Percentiles rank a stretch among this genome's conserved stretches.
Evolutionary conservation across 2,797 vertebrate species (phyloP).

Genomic region (Poeciliopsis paucimaculata): DNA sequence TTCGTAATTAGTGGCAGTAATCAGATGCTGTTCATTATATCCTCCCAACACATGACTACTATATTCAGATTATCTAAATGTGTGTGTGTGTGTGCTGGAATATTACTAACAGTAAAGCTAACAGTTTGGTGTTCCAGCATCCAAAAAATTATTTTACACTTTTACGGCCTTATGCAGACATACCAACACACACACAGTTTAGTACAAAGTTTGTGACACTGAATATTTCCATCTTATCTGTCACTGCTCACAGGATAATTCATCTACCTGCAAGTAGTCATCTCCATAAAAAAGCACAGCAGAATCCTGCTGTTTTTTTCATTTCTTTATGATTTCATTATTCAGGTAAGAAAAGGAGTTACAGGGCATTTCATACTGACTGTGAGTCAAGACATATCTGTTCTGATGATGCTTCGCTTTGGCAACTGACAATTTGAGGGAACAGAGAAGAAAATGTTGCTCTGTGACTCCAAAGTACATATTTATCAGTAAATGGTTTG

Average conservation of each 20-base stretch:
- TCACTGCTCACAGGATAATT: neutral
- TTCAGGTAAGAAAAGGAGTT: neutral
- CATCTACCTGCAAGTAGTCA: neutral
- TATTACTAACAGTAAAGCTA: neutral
- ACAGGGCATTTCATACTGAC: neutral
- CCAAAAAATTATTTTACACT: neutral
- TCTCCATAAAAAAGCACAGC: neutral
- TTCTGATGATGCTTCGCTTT: neutral
- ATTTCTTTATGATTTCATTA: neutral
- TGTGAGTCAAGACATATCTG: neutral
- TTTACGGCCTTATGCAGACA: neutral
- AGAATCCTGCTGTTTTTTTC: neutral
- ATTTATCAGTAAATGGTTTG: neutral
- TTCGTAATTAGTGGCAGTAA: constrained; percentile 92
- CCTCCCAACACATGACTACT: constrained; percentile 76
- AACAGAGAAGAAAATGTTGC: neutral
- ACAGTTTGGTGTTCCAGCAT: neutral
- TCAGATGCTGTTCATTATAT: constrained; percentile 89
- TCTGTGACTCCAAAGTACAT: neutral
- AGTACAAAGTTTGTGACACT: neutral
- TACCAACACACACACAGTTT: neutral
- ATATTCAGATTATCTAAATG: constrained; percentile 11
- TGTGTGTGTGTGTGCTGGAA: neutral
- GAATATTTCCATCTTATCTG: neutral
- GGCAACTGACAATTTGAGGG: neutral